These are phyloP conservation scores for Diplodus puntazzo DNA, from an alignment of 2,797 vertebrate species.

Conservation along the genomic window DNA sequence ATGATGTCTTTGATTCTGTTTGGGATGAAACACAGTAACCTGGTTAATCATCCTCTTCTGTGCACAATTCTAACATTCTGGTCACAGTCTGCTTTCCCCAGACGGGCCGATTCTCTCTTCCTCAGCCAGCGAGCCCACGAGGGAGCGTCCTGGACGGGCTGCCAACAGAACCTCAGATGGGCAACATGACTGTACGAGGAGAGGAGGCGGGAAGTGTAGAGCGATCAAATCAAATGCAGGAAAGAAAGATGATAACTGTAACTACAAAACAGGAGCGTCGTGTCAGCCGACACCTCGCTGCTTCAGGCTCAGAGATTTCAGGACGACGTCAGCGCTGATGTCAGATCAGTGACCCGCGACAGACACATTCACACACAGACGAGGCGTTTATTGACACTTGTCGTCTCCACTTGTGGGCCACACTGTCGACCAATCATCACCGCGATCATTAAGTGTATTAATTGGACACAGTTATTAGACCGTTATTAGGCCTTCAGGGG, in stretches of 20 bases:
- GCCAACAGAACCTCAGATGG: background rate
- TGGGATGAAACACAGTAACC: constrained; percentile 26
- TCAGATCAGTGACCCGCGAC: no score
- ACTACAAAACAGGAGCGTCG: background rate
- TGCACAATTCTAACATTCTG: constrained; percentile 20
- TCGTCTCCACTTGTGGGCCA: background rate
- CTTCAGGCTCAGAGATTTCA: no score
- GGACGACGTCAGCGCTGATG: no score
- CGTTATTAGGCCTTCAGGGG: background rate
- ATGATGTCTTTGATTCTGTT: constrained; percentile 9
- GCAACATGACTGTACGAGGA: background rate
- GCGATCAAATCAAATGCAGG: background rate
- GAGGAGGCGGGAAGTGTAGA: background rate
- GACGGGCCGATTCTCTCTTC: background rate
- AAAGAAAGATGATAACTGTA: background rate
- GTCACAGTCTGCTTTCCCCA: constrained; percentile 32
- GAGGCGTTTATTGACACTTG: background rate
- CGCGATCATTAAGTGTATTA: background rate
- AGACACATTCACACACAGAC: background rate
- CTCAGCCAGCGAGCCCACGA: constrained; percentile 16
- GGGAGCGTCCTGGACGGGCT: constrained; percentile 9
- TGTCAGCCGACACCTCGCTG: no score
- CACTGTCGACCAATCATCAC: background rate
- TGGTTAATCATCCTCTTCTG: constrained; percentile 21
- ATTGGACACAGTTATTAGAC: background rate